A percentile compares a stretch with the other conserved stretches of the same genome.
These are phyloP conservation scores for Anseranas semipalmata DNA, from an alignment of 2,113 vertebrate genomes.

Conservation along the genomic window DNA sequence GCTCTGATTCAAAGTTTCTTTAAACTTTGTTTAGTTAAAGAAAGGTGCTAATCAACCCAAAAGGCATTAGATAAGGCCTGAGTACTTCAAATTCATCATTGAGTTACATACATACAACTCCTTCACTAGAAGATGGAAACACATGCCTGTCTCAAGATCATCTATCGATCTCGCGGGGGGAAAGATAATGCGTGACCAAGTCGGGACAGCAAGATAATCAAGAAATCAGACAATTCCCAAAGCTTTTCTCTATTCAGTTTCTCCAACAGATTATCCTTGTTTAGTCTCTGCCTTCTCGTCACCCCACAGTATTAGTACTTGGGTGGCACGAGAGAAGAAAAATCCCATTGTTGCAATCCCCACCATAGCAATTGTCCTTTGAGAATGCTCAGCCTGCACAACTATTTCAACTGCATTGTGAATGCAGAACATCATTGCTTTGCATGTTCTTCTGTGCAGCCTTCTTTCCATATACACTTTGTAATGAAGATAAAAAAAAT, in stretches of 20 bases:
- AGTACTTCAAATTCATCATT: neutral
- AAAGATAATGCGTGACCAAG: neutral
- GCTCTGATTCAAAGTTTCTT: neutral
- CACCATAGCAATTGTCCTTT: neutral
- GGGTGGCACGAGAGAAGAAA: neutral
- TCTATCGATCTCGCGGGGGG: neutral
- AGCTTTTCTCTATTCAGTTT: neutral
- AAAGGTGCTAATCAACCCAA: neutral
- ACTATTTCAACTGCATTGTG: neutral
- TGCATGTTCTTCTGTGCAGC: neutral
- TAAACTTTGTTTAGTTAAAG: neutral
- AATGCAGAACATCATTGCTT: neutral
- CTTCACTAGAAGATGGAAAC: neutral
- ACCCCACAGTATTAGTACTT: neutral
- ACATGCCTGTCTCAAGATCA: accelerated
- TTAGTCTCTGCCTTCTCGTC: neutral
- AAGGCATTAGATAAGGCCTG: neutral
- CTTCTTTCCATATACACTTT: neutral
- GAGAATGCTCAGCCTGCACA: neutral
- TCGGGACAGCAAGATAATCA: neutral
- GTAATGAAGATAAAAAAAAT: neutral
- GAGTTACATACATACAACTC: neutral
- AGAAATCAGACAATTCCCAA: neutral
- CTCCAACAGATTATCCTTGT: neutral
- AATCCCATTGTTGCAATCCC: neutral